These are phyloP conservation scores for Eupithecia insigniata DNA, from an alignment of 2,888 invertebrate species.

Conservation along the genomic window DNA sequence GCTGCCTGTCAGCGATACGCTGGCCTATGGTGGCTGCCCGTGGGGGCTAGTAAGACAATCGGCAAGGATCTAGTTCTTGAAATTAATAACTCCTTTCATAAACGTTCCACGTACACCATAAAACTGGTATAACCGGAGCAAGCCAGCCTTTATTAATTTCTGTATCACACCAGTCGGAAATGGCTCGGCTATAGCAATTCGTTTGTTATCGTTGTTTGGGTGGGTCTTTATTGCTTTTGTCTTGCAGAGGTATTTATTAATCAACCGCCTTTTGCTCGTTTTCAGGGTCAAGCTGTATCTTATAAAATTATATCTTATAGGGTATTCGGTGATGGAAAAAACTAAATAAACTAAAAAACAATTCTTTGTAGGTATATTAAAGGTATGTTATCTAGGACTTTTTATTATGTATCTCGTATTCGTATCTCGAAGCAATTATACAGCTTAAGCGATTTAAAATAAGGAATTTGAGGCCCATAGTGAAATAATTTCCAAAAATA, in stretches of 20 bases:
- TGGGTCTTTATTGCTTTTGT: constrained; percentile 12
- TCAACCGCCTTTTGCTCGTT: background rate
- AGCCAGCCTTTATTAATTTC: constrained; percentile 16
- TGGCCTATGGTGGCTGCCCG: background rate
- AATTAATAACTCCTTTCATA: background rate
- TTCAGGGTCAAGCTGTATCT: background rate
- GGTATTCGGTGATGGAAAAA: background rate
- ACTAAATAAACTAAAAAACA: no score
- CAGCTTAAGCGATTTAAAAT: no score
- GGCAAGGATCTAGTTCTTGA: background rate
- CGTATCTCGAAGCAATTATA: no score
- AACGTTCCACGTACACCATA: constrained; percentile 9
- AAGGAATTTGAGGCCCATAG: no score
- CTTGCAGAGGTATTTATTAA: constrained; percentile 15
- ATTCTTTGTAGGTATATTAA: no score
- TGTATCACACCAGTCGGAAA: constrained; percentile 8
- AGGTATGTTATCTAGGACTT: no score
- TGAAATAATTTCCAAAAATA: no score
- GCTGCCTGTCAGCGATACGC: background rate
- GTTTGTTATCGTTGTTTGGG: constrained; percentile 4
- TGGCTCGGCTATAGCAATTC: constrained; percentile 4
- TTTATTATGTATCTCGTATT: no score
- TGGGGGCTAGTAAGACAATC: background rate
- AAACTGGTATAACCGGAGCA: constrained; percentile 8
- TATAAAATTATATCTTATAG: background rate